Conservation (phyloP, 2,888 invertebrate species). For the Athripsodes cinereus region DNA sequence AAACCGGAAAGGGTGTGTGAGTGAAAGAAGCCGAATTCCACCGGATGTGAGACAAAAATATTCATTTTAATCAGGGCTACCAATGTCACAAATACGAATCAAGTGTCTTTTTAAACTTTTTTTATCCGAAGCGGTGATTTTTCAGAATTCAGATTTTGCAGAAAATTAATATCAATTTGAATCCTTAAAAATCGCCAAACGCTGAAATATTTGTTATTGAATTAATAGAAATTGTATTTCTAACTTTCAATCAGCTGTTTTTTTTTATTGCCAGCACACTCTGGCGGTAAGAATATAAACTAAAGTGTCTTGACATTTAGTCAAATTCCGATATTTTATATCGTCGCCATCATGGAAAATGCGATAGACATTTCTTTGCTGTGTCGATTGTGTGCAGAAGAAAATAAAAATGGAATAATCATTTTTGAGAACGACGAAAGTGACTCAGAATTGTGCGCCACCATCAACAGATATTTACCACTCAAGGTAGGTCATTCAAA, state of each 20-base stretch:
- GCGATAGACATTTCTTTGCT: slow-evolving; percentile 60
- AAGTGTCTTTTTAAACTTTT: too few species aligned
- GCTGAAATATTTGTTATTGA: too few species aligned
- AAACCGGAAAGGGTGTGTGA: slow-evolving; percentile 44
- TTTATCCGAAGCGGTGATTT: too few species aligned
- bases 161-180: too few species aligned
- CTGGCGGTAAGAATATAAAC: slow-evolving; percentile 4
- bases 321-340: slow-evolving; percentile 4
- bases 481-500: slow-evolving; percentile 54
- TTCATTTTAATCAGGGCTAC: too few species aligned
- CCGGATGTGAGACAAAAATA: neutral
- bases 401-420: slow-evolving; percentile 62
- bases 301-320: slow-evolving; percentile 1
- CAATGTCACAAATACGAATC: too few species aligned
- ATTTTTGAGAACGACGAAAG: slow-evolving; percentile 55
- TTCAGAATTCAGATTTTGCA: too few species aligned
- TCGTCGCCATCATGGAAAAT: slow-evolving; percentile 29
- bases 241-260: too few species aligned
- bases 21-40: neutral
- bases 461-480: slow-evolving; percentile 69
- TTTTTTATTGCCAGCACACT: neutral
- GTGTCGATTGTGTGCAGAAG: slow-evolving; percentile 72
- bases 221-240: too few species aligned
- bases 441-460: slow-evolving; percentile 54
- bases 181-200: too few species aligned